A percentile compares a stretch with the other conserved stretches of the same genome.
Evolutionary conservation across 2,113 vertebrate species (phyloP).

Genomic region (Macrotus californicus): DNA sequence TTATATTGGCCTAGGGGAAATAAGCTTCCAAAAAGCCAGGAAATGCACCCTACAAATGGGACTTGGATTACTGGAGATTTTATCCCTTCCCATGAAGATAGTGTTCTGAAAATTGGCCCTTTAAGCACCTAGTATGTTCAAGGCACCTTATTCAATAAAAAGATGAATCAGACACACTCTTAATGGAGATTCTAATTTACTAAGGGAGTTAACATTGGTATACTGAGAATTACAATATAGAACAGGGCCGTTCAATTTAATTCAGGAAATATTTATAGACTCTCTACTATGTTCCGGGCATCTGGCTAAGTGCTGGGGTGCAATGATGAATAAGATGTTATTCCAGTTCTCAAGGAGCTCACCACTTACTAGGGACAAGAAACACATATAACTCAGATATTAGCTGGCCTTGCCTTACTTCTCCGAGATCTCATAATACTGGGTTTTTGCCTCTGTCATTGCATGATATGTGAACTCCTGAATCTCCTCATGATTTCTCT

Average conservation of each 20-base stretch:
- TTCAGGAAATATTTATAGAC: background rate
- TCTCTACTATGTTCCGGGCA: background rate
- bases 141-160: background rate
- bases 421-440: background rate
- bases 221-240: background rate
- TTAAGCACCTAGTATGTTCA: background rate
- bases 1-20: background rate
- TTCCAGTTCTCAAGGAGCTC: background rate
- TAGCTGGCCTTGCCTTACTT: background rate
- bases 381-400: background rate
- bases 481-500: background rate
- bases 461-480: background rate
- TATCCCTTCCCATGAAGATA: background rate
- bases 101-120: background rate
- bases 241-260: background rate
- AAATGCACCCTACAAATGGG: background rate
- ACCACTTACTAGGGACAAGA: background rate
- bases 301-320: background rate
- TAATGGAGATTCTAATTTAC: background rate
- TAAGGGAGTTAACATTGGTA: background rate
- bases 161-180: background rate
- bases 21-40: background rate
- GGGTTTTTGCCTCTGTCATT: background rate
- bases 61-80: background rate
- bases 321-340: background rate